Evolutionary conservation across 2,113 vertebrate genomes (phyloP).

Genomic region (Brienomyrus longianalis): DNA sequence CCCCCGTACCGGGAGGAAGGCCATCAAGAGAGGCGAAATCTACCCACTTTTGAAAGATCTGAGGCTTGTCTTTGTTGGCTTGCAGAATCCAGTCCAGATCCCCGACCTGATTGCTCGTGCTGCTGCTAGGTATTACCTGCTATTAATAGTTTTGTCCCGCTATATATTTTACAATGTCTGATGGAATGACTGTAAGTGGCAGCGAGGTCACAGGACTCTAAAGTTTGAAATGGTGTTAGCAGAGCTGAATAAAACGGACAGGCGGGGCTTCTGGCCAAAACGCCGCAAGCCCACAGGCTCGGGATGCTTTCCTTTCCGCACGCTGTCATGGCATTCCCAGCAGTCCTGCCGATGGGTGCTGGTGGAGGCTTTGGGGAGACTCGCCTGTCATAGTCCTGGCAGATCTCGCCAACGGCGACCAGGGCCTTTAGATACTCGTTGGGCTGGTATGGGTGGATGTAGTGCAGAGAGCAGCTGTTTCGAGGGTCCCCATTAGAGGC

Average conservation of each 20-base stretch:
- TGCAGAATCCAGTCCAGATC: background rate
- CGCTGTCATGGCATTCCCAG: background rate
- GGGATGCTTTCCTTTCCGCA: background rate
- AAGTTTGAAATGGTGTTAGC: background rate
- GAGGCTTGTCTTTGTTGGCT: background rate
- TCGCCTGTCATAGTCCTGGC: slow-evolving; percentile 99
- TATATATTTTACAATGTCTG: background rate
- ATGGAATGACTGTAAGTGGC: background rate
- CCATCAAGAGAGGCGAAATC: background rate
- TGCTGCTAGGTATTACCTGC: background rate
- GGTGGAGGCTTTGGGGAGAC: background rate
- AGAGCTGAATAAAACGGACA: background rate
- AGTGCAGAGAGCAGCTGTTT: slow-evolving; percentile 98
- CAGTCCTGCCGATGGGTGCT: background rate
- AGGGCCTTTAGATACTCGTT: slow-evolving; percentile 97
- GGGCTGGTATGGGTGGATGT: slow-evolving; percentile 97
- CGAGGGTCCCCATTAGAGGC: slow-evolving; percentile 93
- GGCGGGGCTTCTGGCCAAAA: background rate
- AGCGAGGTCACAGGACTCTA: background rate
- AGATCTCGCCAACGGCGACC: slow-evolving; percentile 96
- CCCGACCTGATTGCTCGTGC: background rate
- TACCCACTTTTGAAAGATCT: background rate
- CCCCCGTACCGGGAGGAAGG: background rate
- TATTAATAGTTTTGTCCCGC: background rate
- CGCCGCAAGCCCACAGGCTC: background rate